Percentiles rank a stretch among this genome's conserved stretches.
These are phyloP conservation scores for Andricus curvator DNA, from an alignment of 2,888 invertebrate genomes.

Conservation along the genomic window DNA sequence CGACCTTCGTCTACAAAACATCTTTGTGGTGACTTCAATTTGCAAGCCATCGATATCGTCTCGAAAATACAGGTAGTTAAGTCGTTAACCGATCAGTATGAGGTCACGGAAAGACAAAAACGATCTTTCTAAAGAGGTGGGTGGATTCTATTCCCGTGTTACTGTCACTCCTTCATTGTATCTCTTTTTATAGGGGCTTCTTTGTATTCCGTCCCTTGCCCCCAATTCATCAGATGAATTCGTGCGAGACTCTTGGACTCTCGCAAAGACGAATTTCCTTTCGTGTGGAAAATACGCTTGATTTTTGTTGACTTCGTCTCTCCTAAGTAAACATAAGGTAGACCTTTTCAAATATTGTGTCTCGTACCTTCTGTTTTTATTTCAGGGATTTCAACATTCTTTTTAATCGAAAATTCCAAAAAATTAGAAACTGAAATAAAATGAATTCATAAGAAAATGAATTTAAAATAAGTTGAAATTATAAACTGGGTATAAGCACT, in stretches of 20 bases:
- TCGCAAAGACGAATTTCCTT: conserved; percentile 4
- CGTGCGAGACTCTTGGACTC: conserved; percentile 23
- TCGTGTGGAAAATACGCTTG: conserved; percentile 16
- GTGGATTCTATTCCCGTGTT: conserved; percentile 4
- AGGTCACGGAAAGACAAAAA: neutral
- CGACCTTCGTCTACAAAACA: neutral
- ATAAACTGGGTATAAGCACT: too few species aligned
- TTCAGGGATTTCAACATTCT: neutral
- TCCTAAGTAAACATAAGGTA: neutral
- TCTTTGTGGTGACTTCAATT: conserved; percentile 11
- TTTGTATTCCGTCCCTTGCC: conserved; percentile 14
- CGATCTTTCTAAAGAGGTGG: neutral
- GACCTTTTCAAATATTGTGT: conserved; percentile 1
- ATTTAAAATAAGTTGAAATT: too few species aligned
- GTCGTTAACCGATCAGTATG: conserved; percentile 18
- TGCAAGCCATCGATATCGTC: conserved; percentile 25
- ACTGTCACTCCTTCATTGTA: conserved; percentile 2
- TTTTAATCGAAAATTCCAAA: too few species aligned
- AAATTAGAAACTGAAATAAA: too few species aligned
- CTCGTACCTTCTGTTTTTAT: neutral
- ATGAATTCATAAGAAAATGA: too few species aligned
- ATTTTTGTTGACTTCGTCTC: conserved; percentile 25
- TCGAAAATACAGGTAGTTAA: neutral
- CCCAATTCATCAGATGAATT: conserved; percentile 29
- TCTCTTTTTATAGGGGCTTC: conserved; percentile 11